These are phyloP conservation scores for Acrobasis consociella DNA, from an alignment of 2,888 invertebrate species.

Conservation along the genomic window DNA sequence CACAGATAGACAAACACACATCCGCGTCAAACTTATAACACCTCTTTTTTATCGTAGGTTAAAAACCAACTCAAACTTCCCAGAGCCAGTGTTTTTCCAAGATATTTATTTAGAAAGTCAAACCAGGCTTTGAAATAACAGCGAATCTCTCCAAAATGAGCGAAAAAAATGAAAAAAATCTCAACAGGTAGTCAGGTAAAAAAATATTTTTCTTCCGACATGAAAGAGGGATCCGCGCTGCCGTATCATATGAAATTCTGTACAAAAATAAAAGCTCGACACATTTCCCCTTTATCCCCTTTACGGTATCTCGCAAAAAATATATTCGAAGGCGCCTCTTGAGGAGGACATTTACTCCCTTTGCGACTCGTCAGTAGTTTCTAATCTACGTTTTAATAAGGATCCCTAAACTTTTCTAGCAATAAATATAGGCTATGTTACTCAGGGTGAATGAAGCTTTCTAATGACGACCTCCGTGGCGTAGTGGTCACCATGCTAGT, in stretches of 20 bases:
- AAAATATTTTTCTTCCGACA: conserved; percentile 20
- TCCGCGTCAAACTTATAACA: too few relatives aligned
- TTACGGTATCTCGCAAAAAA: conserved; percentile 37
- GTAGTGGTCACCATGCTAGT: too few relatives aligned
- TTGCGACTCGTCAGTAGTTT: too few relatives aligned
- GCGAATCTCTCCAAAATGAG: not conserved
- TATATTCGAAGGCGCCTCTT: conserved; percentile 33
- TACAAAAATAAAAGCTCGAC: conserved; percentile 43
- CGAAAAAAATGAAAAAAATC: conserved; percentile 18
- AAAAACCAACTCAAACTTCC: not conserved
- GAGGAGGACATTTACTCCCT: conserved; percentile 2
- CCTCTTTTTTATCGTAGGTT: not conserved
- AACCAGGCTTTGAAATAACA: not conserved
- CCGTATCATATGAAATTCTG: conserved; percentile 48
- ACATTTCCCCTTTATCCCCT: conserved; percentile 41
- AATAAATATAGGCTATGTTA: too few relatives aligned
- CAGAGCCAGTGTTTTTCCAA: not conserved
- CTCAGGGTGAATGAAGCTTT: too few relatives aligned
- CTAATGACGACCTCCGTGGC: too few relatives aligned
- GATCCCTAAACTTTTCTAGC: too few relatives aligned
- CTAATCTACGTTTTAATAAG: too few relatives aligned
- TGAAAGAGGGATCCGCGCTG: conserved; percentile 35
- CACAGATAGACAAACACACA: too few relatives aligned
- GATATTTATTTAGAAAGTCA: not conserved
- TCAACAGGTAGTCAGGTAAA: conserved; percentile 25